phyloP scores from a whole-genome alignment of 2,113 vertebrate species.

The Bufo bufo region DNA sequence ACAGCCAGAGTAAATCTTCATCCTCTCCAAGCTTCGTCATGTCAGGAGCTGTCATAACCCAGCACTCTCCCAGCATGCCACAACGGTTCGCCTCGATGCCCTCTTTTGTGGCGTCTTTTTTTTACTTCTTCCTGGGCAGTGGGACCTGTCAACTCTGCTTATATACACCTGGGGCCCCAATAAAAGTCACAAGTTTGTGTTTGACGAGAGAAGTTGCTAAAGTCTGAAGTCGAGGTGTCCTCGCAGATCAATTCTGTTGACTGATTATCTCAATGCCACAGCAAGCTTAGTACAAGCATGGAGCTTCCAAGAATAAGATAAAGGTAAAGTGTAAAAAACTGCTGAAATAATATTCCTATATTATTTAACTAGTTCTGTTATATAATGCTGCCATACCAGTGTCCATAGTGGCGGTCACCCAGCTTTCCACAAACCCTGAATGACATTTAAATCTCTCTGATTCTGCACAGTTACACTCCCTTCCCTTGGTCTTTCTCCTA shows the following conservation, averaged over 20 bases:
- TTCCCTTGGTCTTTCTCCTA: too few relatives aligned
- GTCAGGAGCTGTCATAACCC: constrained; percentile 68
- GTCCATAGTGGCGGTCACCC: neutral
- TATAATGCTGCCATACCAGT: neutral
- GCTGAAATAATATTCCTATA: neutral
- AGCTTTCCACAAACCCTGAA: neutral
- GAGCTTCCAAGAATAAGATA: neutral
- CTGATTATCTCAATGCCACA: neutral
- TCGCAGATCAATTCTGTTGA: neutral
- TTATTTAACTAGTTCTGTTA: neutral
- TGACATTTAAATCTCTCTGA: neutral
- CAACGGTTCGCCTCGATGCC: constrained; percentile 63
- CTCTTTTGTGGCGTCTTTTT: constrained; percentile 40
- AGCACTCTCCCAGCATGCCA: constrained; percentile 56
- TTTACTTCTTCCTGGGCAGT: constrained; percentile 59
- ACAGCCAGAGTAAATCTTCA: constrained; percentile 67
- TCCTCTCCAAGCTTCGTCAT: constrained; percentile 66
- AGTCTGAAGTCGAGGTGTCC: neutral
- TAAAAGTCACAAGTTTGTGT: constrained; percentile 47
- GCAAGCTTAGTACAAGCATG: neutral
- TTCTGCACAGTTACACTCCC: neutral
- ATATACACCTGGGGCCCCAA: constrained; percentile 53
- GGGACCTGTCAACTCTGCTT: constrained; percentile 60
- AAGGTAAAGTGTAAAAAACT: neutral
- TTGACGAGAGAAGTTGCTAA: neutral